Conservation (phyloP, 2,797 vertebrate species). For the Microctenopoma steveboyesi region DNA sequence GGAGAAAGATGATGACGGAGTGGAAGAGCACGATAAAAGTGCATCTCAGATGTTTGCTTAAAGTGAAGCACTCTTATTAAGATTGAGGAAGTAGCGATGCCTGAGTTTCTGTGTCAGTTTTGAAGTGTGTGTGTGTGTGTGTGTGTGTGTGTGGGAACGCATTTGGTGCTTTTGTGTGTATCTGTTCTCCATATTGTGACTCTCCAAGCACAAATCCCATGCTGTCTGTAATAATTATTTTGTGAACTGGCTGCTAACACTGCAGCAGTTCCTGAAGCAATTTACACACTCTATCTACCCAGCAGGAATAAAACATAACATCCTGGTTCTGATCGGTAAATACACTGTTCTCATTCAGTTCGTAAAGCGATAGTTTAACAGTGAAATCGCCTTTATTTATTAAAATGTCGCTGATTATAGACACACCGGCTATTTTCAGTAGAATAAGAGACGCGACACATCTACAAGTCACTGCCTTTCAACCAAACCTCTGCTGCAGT, state of each 20-base stretch:
- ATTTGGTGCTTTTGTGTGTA: constrained; percentile 21
- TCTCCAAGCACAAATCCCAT: constrained; percentile 76
- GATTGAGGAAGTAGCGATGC: constrained; percentile 8
- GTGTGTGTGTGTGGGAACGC: background rate
- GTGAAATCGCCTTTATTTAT: background rate
- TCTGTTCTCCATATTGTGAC: constrained; percentile 69
- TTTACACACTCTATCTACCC: constrained; percentile 64
- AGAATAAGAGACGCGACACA: too few species aligned
- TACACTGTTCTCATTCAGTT: constrained; percentile 34
- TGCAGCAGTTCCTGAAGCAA: constrained; percentile 64
- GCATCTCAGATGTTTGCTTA: constrained; percentile 36
- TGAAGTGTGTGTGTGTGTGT: constrained; percentile 11
- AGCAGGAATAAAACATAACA: constrained; percentile 63
- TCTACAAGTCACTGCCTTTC: too few species aligned
- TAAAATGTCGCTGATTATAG: background rate
- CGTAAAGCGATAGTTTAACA: constrained; percentile 7
- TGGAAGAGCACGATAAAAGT: constrained; percentile 33
- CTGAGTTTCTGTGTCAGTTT: constrained; percentile 7
- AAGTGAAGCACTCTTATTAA: constrained; percentile 33
- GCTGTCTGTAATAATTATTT: constrained; percentile 77
- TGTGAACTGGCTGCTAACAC: constrained; percentile 66
- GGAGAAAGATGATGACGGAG: constrained; percentile 36
- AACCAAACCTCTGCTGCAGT: too few species aligned
- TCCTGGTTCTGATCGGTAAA: constrained; percentile 64
- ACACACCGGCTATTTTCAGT: too few species aligned